Base-by-base conservation (phyloP, 2,888 invertebrate genomes). In the Lasioglossum malachurum region DNA sequence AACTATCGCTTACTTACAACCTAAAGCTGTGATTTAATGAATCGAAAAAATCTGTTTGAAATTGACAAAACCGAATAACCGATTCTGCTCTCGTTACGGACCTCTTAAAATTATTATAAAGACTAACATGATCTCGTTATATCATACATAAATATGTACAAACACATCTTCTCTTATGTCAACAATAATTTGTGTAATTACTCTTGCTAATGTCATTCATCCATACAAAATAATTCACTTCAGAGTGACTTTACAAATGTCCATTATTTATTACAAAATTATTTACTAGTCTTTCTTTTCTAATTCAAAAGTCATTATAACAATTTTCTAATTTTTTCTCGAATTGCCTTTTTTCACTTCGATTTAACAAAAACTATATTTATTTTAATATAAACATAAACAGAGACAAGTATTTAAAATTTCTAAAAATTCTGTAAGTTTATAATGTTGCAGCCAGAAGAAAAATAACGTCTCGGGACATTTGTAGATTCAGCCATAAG, bases 91-190 rank as follows among this genome's bases (percentile, higher is more conserved):
- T 79, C 79, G 87, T 81, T 82, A 78, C 57, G 80, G 74, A 85
- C 80, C 80, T 75, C 86, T 91, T 92, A 92, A 86, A 89, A 86
- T 83, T 92, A 92, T 75, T 72, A 77, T 88, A 88, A 87, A 86
- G 77, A 87, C 88, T 90, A 92, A 88, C 81, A 84, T 88, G 84
- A 87, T 89, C 82, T 85, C 80, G 46, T 90, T 87, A 89, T 92
- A 89, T 89, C 89, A 91, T 92, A 92, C 92, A 92, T 91, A 91
- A 92, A 93, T 93, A 93, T 93, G 91, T 93, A 93, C 93, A 93
- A 93, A 92, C 91, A 85, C 88, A 91, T 91, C 81, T 90, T 89
- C 87, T 92, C 92, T 88, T 90, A 86, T 87, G 41, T 90, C 88
- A 92, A 91, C 92, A 91, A 93, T 90, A 86, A 89, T 88, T 90